Conservation (phyloP, 92 coral and sea anemone species). For the Parazoanthus swiftii region DNA sequence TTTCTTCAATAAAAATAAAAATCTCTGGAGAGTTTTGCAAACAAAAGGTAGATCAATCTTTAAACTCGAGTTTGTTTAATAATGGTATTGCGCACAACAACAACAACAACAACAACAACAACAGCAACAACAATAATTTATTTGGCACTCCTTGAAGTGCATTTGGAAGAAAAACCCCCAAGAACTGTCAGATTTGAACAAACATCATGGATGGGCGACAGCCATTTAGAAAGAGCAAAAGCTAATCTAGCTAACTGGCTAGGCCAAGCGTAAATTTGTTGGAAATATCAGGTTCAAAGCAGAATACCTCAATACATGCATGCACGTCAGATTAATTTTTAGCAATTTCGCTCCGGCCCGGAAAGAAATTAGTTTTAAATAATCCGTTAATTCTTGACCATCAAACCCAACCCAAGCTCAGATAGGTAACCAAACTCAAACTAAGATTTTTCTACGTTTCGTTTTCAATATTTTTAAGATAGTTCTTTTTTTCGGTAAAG, state of each 20-base stretch:
- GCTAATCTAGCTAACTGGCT: too few species aligned
- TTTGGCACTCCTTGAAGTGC: conserved; percentile 9
- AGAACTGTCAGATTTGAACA: not conserved
- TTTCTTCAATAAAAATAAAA: conserved; percentile 3
- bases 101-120: conserved; percentile 2
- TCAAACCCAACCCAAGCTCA: conserved; percentile 9
- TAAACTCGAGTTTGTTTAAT: conserved; percentile 5
- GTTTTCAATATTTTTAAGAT: not conserved
- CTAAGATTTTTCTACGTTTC: conserved; percentile 1
- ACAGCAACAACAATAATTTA: not conserved
- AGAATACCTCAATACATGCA: not conserved
- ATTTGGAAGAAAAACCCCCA: conserved; percentile 3
- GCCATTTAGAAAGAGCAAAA: conserved; percentile 4
- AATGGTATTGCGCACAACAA: conserved; percentile 1
- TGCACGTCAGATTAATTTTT: not conserved
- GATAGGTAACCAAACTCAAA: conserved; percentile 7
- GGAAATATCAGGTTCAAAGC: not conserved
- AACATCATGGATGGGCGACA: not conserved
- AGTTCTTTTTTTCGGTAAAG: not conserved
- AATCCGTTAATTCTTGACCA: conserved; percentile 7
- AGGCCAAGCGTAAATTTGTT: too few species aligned
- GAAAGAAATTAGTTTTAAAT: conserved; percentile 4
- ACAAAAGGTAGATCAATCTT: conserved; percentile 6
- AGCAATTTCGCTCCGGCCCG: conserved; percentile 7
- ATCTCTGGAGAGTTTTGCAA: conserved; percentile 8